Percentiles rank a stretch among this genome's conserved stretches.
phyloP scores from a whole-genome alignment of 92 coral and sea anemone species.

The Siderastrea radians region DNA sequence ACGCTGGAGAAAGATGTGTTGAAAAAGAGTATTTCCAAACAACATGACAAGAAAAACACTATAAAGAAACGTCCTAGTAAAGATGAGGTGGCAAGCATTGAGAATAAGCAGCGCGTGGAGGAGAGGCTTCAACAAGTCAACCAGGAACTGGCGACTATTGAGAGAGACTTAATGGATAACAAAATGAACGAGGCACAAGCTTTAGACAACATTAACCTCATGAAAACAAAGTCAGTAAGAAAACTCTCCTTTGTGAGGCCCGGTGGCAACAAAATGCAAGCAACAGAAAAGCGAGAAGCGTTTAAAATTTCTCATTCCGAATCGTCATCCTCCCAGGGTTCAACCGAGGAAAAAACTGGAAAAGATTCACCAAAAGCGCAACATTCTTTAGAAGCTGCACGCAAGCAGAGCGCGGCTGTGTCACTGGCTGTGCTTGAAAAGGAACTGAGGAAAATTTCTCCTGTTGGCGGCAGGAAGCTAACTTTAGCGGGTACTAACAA shows the following conservation, averaged over 20 bases:
- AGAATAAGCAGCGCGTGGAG: slow-evolving; percentile 57
- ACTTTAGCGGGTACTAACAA: slow-evolving; percentile 31
- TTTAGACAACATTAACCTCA: slow-evolving; percentile 69
- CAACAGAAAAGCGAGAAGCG: slow-evolving; percentile 65
- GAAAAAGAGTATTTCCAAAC: slow-evolving; percentile 81
- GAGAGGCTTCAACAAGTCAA: slow-evolving; percentile 78
- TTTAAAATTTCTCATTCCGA: slow-evolving; percentile 74
- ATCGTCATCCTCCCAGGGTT: slow-evolving; percentile 86
- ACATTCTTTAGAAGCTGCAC: slow-evolving; percentile 37
- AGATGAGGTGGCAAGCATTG: slow-evolving; percentile 69
- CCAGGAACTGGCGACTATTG: slow-evolving; percentile 81
- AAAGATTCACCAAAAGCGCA: slow-evolving; percentile 21
- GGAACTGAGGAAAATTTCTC: slow-evolving; percentile 84
- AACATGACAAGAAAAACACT: slow-evolving; percentile 79
- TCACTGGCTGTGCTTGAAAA: slow-evolving; percentile 79
- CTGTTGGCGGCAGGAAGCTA: slow-evolving; percentile 66
- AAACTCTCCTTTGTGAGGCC: slow-evolving; percentile 37
- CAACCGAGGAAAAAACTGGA: slow-evolving; percentile 70
- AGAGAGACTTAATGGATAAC: slow-evolving; percentile 77
- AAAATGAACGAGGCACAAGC: slow-evolving; percentile 79
- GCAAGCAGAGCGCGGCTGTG: slow-evolving; percentile 68
- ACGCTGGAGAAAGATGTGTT: slow-evolving; percentile 88
- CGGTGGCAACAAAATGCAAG: slow-evolving; percentile 7
- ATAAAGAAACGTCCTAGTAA: slow-evolving; percentile 85
- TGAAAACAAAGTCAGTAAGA: slow-evolving; percentile 75